These are phyloP conservation scores for Ischnus inquisitorius DNA, from an alignment of 2,888 invertebrate species.

Conservation along the genomic window DNA sequence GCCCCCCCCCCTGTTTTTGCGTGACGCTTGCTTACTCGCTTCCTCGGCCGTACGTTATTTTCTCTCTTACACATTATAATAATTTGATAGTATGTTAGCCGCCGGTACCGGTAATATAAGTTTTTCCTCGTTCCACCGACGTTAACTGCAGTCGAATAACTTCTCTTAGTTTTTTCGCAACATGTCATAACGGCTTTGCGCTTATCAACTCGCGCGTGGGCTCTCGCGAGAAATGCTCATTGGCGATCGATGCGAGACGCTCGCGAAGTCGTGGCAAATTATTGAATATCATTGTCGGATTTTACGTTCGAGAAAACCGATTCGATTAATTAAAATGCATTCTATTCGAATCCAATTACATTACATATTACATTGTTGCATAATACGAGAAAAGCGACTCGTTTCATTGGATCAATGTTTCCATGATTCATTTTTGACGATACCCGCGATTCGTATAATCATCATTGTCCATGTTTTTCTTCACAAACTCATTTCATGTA, in stretches of 20 bases:
- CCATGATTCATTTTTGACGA: too few relatives aligned
- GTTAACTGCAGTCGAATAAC: slow-evolving; percentile 39
- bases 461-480: too few relatives aligned
- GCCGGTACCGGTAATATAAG: neutral
- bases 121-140: slow-evolving; percentile 34
- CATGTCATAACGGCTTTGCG: slow-evolving; percentile 26
- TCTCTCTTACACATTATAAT: slow-evolving; percentile 40
- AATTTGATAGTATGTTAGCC: slow-evolving; percentile 51
- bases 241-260: neutral
- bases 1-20: slow-evolving; percentile 69
- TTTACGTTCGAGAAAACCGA: neutral
- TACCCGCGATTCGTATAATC: too few relatives aligned
- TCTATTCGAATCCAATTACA: too few relatives aligned
- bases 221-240: neutral
- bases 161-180: slow-evolving; percentile 49
- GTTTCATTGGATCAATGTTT: too few relatives aligned
- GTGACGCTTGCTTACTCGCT: slow-evolving; percentile 59
- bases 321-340: neutral
- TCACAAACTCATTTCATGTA: too few relatives aligned
- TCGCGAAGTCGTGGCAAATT: neutral
- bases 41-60: slow-evolving; percentile 47
- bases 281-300: neutral
- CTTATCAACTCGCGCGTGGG: neutral
- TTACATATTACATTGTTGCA: too few relatives aligned
- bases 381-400: too few relatives aligned